Evolutionary conservation across 2,888 invertebrate genomes (phyloP), one percentile per base, ranked within the genome.

Genomic region (Xanthia icteritia): DNA sequence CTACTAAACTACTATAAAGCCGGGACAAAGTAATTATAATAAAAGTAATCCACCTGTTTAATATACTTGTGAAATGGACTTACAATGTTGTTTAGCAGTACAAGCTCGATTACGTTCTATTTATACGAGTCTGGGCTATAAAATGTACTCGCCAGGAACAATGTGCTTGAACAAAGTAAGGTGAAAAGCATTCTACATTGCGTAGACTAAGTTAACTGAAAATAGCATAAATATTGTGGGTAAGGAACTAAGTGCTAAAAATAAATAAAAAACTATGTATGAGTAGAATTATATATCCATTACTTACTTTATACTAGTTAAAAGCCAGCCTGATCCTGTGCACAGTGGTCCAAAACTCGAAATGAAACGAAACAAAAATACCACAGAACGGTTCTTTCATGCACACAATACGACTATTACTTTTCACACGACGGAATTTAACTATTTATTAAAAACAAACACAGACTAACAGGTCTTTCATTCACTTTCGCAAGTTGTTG

Each of bases 341-440:
- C 90, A 90, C 91, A 91, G 89, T 90, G 91, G 92, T 94, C 92
- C 91, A 93, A 95, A 94, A 94, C 91, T 91, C 91, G 90, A 93
- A 92, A 90, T 87, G 86, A 90, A 93, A 92, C 92, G 90, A 91
- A 95, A 94, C 93, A 93, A 94, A 93, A 95, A 94, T 94, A 94
- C 90, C 94, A 95, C 93, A 92, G 90, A 92, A 93, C 92, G 88
- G 92, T 92, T 91, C 93, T 91, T 90, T 90, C 90, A 92, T 92
- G 91, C 92, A 93, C 94, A 94, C 93, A 93, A 94, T 92, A 92
- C 88, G 89, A 90, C 91, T 91, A 92, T 90, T 92, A 93, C 92
- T 92, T 93, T 93, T 92, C 92, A 94, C 95, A 95, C 93, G 88
- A 88, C 87, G 90, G 90, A 91, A 94, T 89, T 88, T 78, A 92